Evolutionary conservation across 2,888 invertebrate species (phyloP), one percentile per base, ranked within the genome.

Genomic region (Hyles lineata): DNA sequence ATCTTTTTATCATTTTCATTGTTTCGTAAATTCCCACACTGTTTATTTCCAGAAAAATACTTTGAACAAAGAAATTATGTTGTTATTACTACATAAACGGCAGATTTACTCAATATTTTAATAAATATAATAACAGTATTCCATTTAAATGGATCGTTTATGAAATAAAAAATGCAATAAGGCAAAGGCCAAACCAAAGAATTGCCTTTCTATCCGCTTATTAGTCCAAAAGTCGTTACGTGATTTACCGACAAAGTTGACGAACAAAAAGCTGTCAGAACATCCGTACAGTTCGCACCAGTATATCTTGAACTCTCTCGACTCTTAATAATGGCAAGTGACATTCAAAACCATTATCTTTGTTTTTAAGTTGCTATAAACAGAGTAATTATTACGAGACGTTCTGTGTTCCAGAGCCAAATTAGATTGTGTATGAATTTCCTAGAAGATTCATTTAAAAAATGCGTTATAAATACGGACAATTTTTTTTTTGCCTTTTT

Each of bases 161-260:
- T 73, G 62, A 74, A 5, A 55, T 61, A 70, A 62, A 59, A 75
- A 74, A 70, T 75, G 75, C 73, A 74, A n/a, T 70, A 32, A 55
- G 55, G 50, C 73, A 74, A 76, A 75, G 76, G 76, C 70, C 74
- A 60, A 58, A 61, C 70, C 60, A 74, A 77, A 73, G 80, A 87
- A 85, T 81, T 78, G 85, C 90, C 93, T 92, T 92, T 92, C 93
- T 93, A 93, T 94, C 93, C 94, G 93, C 91, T 93, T 88, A 91
- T 93, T 93, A 93, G 83, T 90, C 88, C 85, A 92, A 90, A 90
- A 82, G 81, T 82, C 76, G 78, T 80, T 85, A 80, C 82, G 78
- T 80, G 80, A 80, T 86, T 90, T 90, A 89, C 90, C 87, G 87
- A 83, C 87, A 82, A 78, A 75, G 72, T 63, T 74, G 78, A 60